These are phyloP conservation scores for Athetis lepigone DNA, from an alignment of 2,888 invertebrate species.

Conservation along the genomic window DNA sequence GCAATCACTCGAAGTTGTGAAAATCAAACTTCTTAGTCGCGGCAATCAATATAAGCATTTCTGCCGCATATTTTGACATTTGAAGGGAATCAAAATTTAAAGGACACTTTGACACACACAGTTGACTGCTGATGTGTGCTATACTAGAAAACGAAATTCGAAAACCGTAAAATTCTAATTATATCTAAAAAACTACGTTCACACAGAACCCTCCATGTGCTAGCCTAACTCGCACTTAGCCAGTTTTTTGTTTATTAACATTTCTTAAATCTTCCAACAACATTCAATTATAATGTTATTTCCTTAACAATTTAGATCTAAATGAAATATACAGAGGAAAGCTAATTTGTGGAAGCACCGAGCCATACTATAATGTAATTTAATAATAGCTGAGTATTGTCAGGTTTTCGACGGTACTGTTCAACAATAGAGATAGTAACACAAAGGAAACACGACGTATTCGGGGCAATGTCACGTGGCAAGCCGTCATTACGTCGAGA, in stretches of 20 bases:
- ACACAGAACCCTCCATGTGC: no score
- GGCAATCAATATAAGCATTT: no score
- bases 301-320: conserved; percentile 22
- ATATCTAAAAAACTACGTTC: no score
- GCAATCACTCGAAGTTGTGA: no score
- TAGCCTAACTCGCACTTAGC: no score
- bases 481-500: conserved; percentile 41
- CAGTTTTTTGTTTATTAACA: not conserved
- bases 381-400: conserved; percentile 29
- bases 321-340: conserved; percentile 36
- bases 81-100: no score
- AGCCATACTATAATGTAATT: conserved; percentile 22
- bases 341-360: conserved; percentile 33
- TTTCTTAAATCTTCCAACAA: conserved; percentile 13
- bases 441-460: conserved; percentile 27
- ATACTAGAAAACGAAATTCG: no score
- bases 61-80: no score
- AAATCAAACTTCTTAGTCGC: no score
- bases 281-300: conserved; percentile 27
- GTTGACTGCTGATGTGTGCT: no score
- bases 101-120: no score
- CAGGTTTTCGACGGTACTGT: conserved; percentile 21
- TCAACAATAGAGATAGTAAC: conserved; percentile 14
- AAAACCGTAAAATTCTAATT: no score
- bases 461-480: conserved; percentile 32